A percentile compares a stretch with the other conserved stretches of the same genome.
These are phyloP conservation scores for Hestina assimilis DNA, from an alignment of 1,140 invertebrate genomes.

Conservation along the genomic window DNA sequence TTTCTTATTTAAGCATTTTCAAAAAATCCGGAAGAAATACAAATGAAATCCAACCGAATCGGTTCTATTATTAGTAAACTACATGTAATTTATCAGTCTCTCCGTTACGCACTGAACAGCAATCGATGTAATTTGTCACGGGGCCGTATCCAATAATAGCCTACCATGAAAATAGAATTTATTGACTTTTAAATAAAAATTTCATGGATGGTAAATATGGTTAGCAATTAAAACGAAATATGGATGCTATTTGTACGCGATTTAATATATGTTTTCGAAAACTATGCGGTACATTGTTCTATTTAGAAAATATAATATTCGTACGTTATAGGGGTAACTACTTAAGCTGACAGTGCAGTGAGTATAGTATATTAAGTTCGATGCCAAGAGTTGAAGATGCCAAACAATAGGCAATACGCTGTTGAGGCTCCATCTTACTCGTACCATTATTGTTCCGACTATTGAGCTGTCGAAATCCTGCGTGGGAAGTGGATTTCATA, in stretches of 20 bases:
- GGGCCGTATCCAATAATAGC: constrained; percentile 20
- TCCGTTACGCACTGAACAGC: constrained; percentile 16
- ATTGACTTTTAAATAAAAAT: constrained; percentile 23
- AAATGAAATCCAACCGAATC: background rate
- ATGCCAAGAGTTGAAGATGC: constrained; percentile 73
- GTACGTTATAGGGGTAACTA: constrained; percentile 57
- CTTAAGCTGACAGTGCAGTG: constrained; percentile 63
- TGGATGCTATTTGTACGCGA: constrained; percentile 1
- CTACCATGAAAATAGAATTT: constrained; percentile 18
- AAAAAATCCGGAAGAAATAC: too few relatives aligned
- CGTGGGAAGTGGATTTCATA: constrained; percentile 43
- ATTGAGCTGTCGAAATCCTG: constrained; percentile 53
- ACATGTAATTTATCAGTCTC: constrained; percentile 24
- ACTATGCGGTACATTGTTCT: constrained; percentile 19
- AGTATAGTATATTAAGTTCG: constrained; percentile 53
- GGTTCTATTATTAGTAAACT: constrained; percentile 23
- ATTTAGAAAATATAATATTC: constrained; percentile 47
- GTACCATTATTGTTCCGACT: constrained; percentile 54
- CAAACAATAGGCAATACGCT: constrained; percentile 74
- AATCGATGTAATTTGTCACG: constrained; percentile 27
- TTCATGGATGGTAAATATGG: background rate
- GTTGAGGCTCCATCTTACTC: constrained; percentile 35
- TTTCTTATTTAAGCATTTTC: too few relatives aligned
- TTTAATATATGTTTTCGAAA: constrained; percentile 22
- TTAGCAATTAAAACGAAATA: constrained; percentile 17